phyloP scores from a whole-genome alignment of 2,113 vertebrate species.

The Archocentrus centrarchus region DNA sequence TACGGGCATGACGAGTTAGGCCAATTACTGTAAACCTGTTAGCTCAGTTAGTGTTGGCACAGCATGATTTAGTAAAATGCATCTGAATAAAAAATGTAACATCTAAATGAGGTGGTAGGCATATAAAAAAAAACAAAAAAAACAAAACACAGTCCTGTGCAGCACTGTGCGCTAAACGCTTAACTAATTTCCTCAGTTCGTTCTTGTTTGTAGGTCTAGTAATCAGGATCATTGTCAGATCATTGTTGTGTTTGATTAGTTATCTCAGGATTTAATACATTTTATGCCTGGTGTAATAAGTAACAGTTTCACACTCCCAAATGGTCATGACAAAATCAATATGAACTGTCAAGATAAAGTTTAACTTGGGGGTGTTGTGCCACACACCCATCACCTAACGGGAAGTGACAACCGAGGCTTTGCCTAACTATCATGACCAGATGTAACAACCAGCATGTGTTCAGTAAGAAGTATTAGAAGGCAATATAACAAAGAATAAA shows the following conservation, averaged over 20 bases:
- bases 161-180: background rate
- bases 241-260: too few species aligned
- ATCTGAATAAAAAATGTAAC: too few species aligned
- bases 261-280: background rate
- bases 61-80: background rate
- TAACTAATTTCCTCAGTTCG: background rate
- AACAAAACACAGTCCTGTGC: background rate
- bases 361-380: background rate
- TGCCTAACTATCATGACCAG: background rate
- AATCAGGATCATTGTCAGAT: background rate
- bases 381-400: constrained; percentile 20
- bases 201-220: background rate
- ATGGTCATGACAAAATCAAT: background rate
- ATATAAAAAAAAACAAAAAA: accelerated
- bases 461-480: background rate
- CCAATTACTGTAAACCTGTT: background rate
- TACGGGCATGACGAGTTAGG: background rate
- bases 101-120: accelerated
- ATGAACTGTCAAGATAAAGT: constrained; percentile 1
- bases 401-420: constrained; percentile 13
- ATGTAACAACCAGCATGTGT: background rate
- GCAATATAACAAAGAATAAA: background rate
- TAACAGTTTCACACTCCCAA: background rate
- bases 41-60: background rate
- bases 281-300: background rate